phyloP scores from a whole-genome alignment of 2,797 vertebrate genomes.

The Masticophis lateralis region DNA sequence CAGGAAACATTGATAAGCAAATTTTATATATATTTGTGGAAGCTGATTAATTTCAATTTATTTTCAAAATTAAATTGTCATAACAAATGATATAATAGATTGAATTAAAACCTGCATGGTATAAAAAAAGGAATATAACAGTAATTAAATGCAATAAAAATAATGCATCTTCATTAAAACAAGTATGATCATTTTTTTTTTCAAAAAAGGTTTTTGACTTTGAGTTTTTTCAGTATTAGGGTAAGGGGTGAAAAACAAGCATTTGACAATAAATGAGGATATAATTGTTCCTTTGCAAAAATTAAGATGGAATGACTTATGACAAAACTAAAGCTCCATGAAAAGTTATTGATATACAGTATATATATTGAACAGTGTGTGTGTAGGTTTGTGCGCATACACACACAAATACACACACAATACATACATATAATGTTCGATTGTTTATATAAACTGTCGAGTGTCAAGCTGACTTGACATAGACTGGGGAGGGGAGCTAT shows the following conservation, averaged over 20 bases:
- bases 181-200: neutral
- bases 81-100: neutral
- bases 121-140: neutral
- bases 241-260: neutral
- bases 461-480: no score
- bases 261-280: neutral
- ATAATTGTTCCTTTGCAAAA: conserved; percentile 28
- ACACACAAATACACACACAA: neutral
- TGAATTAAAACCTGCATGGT: neutral
- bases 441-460: conserved; percentile 37
- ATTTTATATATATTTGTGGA: neutral
- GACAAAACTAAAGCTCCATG: conserved; percentile 17
- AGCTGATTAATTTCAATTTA: neutral
- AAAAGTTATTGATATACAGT: neutral
- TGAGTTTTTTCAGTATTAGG: neutral
- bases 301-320: neutral
- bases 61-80: neutral
- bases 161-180: neutral
- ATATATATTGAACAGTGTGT: neutral
- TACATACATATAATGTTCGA: no score
- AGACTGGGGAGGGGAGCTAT: no score
- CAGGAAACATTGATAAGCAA: neutral
- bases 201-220: neutral
- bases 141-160: neutral
- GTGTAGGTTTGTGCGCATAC: neutral